A percentile compares a stretch with the other conserved stretches of the same genome.
These are phyloP conservation scores for Necrosyrtes monachus DNA, from an alignment of 2,797 vertebrate genomes.

Conservation along the genomic window DNA sequence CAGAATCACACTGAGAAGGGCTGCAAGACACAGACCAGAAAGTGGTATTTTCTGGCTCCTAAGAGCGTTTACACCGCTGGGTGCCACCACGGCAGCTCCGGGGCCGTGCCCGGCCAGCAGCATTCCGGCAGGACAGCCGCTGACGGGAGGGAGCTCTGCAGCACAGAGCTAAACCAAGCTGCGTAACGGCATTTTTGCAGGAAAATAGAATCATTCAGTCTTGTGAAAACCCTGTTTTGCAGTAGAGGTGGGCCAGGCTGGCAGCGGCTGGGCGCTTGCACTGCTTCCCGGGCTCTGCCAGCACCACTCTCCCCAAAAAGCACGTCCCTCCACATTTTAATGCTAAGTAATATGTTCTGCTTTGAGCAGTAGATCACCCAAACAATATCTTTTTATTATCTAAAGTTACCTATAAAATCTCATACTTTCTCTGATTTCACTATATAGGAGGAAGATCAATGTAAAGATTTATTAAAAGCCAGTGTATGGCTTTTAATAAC, in stretches of 20 bases:
- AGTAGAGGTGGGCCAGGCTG: neutral
- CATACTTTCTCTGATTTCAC: neutral
- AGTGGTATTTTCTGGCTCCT: too few species aligned
- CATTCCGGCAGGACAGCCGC: neutral
- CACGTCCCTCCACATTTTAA: neutral
- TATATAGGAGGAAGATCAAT: neutral
- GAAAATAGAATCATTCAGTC: neutral
- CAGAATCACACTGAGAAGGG: neutral
- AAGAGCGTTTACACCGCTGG: neutral
- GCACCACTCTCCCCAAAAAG: neutral
- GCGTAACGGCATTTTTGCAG: neutral
- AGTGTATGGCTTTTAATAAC: neutral
- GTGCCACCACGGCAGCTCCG: neutral
- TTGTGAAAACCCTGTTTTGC: neutral
- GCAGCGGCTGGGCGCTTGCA: neutral
- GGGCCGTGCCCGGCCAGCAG: neutral
- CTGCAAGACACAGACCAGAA: neutral
- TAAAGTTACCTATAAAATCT: neutral
- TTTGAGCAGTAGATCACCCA: neutral
- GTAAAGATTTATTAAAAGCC: neutral
- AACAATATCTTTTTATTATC: neutral
- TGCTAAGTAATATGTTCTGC: neutral
- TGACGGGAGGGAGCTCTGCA: neutral
- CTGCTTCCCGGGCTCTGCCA: neutral
- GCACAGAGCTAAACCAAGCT: too few species aligned